Evolutionary conservation across 2,113 vertebrate species (phyloP).

Genomic region (crab-eating macaque (Macaca fascicularis)): DNA sequence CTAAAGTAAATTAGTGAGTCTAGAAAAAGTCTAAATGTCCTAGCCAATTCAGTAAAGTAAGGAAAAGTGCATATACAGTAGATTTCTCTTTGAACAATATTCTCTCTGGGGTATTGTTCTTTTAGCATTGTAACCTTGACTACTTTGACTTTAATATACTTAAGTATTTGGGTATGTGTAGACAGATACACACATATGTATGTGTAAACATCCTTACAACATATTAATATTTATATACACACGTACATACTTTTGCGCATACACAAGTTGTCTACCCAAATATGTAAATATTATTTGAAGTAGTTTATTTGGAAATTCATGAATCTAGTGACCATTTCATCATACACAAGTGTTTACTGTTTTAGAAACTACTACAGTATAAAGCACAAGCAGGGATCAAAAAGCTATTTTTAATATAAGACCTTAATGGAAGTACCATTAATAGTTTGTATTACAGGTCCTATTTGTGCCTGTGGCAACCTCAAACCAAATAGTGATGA

Average conservation of each 20-base stretch:
- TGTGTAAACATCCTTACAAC: background rate
- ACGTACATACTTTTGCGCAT: background rate
- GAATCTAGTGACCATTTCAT: background rate
- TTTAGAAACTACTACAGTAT: background rate
- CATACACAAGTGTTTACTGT: background rate
- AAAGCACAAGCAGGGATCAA: background rate
- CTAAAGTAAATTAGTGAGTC: background rate
- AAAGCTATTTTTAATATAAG: background rate
- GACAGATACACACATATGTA: background rate
- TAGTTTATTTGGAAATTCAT: background rate
- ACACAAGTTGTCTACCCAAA: background rate
- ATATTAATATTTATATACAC: background rate
- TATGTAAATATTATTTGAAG: background rate
- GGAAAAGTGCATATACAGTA: background rate
- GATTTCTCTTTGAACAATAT: background rate
- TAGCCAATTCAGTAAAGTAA: background rate
- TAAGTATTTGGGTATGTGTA: background rate
- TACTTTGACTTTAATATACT: background rate
- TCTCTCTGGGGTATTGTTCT: background rate
- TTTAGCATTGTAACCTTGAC: background rate
- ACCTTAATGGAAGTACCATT: background rate
- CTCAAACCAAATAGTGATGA: background rate
- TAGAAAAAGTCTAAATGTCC: background rate
- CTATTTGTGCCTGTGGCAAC: background rate
- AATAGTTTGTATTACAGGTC: background rate